Conservation (phyloP, 2,113 vertebrate species). For the Petaurus breviceps region DNA sequence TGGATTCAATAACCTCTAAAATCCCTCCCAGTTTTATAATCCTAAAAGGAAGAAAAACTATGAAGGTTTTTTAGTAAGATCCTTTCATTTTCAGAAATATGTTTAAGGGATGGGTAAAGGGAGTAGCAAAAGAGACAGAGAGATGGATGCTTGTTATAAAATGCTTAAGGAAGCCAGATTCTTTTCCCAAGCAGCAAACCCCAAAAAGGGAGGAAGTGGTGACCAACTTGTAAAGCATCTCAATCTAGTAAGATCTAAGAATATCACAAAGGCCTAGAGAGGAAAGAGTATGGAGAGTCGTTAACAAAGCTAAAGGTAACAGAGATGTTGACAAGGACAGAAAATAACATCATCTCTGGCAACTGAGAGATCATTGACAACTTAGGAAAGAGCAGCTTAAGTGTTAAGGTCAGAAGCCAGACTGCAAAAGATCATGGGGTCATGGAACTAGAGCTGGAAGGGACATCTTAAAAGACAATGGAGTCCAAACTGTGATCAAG, state of each 20-base stretch:
- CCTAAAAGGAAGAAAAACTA: not conserved
- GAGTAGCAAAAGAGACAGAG: not conserved
- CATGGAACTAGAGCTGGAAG: too few relatives aligned
- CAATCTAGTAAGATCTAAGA: not conserved
- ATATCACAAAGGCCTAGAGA: not conserved
- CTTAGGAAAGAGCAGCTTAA: not conserved
- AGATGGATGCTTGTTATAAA: not conserved
- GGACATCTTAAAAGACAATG: not conserved
- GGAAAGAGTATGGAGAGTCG: not conserved
- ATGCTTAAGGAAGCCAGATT: not conserved
- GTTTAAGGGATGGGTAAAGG: not conserved
- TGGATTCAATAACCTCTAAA: not conserved
- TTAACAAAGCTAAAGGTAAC: not conserved
- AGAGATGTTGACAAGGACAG: not conserved
- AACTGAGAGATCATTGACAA: not conserved
- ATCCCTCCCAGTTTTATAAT: not conserved
- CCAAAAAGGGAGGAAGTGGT: not conserved
- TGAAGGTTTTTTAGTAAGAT: not conserved
- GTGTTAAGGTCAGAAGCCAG: not conserved
- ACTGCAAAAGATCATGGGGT: not conserved
- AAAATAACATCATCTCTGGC: not conserved
- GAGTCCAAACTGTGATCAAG: not conserved
- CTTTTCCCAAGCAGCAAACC: not conserved
- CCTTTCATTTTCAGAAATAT: not conserved
- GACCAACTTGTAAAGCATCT: not conserved